These are phyloP conservation scores for Odontomyia ornata DNA, from an alignment of 2,888 invertebrate species.

Conservation along the genomic window DNA sequence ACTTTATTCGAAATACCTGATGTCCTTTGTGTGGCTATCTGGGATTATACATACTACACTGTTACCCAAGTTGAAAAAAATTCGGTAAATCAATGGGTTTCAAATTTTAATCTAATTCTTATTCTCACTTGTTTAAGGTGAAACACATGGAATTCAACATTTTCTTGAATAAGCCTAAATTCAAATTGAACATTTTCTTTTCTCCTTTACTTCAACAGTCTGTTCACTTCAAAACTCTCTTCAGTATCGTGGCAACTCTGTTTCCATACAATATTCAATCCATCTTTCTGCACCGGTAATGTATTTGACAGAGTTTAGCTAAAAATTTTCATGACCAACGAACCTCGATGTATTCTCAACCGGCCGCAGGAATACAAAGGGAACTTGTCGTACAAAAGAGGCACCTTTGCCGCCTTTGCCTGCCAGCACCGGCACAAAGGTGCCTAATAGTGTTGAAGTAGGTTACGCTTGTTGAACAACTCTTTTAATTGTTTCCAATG, in stretches of 20 bases:
- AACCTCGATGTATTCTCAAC: constrained; percentile 19
- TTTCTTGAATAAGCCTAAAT: no score
- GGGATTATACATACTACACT: no score
- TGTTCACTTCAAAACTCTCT: no score
- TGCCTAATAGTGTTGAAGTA: constrained; percentile 7
- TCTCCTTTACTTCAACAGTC: no score
- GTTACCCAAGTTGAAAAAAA: no score
- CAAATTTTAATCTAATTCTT: no score
- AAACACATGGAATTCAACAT: no score
- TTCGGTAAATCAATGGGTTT: no score
- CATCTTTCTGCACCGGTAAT: constrained; percentile 9
- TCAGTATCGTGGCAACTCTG: not conserved
- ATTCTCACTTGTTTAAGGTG: no score
- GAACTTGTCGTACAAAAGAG: not conserved
- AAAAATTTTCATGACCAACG: constrained; percentile 32
- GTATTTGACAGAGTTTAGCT: constrained; percentile 36
- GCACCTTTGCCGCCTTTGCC: not conserved
- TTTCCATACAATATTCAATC: not conserved
- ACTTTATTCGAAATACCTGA: no score
- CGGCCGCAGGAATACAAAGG: constrained; percentile 8
- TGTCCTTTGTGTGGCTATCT: no score
- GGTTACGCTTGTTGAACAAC: constrained; percentile 46
- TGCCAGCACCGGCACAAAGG: not conserved
- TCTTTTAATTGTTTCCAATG: constrained; percentile 39
- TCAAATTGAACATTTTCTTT: no score